Conservation (phyloP, 2,797 vertebrate species). For the Limosa lapponica region DNA sequence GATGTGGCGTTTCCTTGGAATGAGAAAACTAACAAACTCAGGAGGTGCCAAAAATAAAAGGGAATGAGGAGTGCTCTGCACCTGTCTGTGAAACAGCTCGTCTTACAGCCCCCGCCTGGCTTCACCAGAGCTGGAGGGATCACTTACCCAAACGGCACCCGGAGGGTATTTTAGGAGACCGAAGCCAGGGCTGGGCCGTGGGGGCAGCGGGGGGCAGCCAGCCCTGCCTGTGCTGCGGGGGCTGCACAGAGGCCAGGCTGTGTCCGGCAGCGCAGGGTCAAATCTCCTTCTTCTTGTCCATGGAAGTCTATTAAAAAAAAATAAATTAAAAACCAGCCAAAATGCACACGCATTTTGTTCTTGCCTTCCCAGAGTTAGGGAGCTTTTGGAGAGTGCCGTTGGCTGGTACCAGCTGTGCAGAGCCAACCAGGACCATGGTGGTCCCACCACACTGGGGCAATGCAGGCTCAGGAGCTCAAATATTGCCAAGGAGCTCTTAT, state of each 20-base stretch:
- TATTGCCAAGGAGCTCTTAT: neutral
- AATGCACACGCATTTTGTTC: rapidly evolving
- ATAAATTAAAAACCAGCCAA: neutral
- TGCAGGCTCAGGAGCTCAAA: neutral
- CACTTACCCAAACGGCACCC: neutral
- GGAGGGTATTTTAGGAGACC: rapidly evolving
- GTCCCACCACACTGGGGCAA: rapidly evolving
- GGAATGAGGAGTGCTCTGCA: neutral
- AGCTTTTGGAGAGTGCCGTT: rapidly evolving
- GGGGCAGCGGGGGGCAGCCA: neutral
- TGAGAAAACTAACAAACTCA: neutral
- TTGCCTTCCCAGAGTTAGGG: neutral
- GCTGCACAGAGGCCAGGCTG: neutral
- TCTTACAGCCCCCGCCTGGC: neutral
- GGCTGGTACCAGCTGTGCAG: rapidly evolving
- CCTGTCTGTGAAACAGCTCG: neutral
- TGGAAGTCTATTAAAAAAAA: neutral
- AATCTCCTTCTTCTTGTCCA: neutral
- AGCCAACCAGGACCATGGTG: rapidly evolving
- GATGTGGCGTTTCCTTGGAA: neutral
- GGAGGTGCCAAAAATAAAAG: neutral
- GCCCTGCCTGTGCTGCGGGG: neutral
- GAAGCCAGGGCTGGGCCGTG: neutral
- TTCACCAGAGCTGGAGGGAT: neutral
- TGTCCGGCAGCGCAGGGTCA: rapidly evolving